These are phyloP conservation scores for Nasua narica DNA, from an alignment of 2,797 vertebrate species.

Conservation along the genomic window DNA sequence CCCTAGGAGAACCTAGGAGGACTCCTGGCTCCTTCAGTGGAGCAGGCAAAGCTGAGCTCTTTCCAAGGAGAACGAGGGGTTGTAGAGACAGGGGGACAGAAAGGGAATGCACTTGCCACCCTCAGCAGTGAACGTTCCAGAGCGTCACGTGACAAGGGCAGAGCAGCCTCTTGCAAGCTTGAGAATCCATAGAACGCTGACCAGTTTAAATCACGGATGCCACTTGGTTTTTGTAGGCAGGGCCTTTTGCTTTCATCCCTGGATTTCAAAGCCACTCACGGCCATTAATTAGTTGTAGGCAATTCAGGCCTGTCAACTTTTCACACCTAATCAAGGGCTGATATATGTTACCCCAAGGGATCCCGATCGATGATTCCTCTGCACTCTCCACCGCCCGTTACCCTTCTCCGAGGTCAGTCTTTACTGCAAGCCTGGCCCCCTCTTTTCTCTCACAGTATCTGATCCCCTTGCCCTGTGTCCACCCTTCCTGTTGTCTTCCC, in stretches of 20 bases:
- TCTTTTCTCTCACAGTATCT: neutral
- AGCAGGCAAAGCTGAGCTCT: neutral
- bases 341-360: slow-evolving; percentile 48
- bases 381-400: neutral
- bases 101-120: rapidly evolving
- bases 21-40: neutral
- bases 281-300: slow-evolving; percentile 70
- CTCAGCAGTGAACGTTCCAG: neutral
- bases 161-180: neutral
- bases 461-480: neutral
- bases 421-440: neutral
- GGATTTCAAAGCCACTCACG: slow-evolving; percentile 66
- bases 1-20: neutral
- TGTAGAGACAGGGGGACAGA: neutral
- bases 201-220: slow-evolving; percentile 19
- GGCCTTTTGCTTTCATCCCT: slow-evolving; percentile 53
- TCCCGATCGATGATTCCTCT: slow-evolving; percentile 49
- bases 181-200: neutral
- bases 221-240: slow-evolving; percentile 35
- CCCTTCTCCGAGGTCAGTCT: slow-evolving; percentile 6
- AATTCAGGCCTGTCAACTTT: slow-evolving; percentile 63
- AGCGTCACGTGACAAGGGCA: neutral
- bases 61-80: neutral
- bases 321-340: slow-evolving; percentile 67
- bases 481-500: neutral